phyloP scores from a whole-genome alignment of 2,888 invertebrate species.

The Strigamia maritima region DNA sequence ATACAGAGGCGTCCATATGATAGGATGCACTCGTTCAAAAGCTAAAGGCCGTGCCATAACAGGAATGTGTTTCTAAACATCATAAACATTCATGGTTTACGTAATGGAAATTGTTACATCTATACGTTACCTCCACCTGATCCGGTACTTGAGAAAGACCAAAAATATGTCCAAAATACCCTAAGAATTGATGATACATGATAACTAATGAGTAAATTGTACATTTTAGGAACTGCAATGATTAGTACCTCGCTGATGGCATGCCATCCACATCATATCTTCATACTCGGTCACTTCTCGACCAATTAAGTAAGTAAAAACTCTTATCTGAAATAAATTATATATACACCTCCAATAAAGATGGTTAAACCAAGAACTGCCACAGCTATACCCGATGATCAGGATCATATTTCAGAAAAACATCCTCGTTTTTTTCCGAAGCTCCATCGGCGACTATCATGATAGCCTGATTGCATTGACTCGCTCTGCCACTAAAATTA shows the following conservation, averaged over 20 bases:
- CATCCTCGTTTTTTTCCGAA: constrained; percentile 86
- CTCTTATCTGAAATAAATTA: constrained; percentile 73
- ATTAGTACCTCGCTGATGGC: constrained; percentile 82
- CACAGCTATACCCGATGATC: constrained; percentile 56
- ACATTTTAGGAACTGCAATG: no score
- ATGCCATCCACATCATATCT: constrained; percentile 98
- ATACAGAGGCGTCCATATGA: constrained; percentile 97
- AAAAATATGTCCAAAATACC: constrained; percentile 92
- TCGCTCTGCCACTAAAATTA: constrained; percentile 65
- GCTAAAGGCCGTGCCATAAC: constrained; percentile 95
- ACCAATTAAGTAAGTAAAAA: constrained; percentile 98
- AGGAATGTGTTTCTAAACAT: constrained; percentile 81
- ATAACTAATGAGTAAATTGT: no score
- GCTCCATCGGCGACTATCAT: constrained; percentile 99
- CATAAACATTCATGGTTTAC: constrained; percentile 37
- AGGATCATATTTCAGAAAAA: constrained; percentile 87
- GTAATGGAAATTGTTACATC: neutral
- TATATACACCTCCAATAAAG: neutral
- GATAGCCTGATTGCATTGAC: constrained; percentile 96
- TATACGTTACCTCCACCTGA: constrained; percentile 65
- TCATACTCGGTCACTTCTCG: constrained; percentile 88
- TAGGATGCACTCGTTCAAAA: constrained; percentile 72
- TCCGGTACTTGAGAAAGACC: constrained; percentile 96
- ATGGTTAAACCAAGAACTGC: constrained; percentile 29
- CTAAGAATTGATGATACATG: constrained; percentile 55